Evolutionary conservation across 2,113 vertebrate genomes (phyloP), one percentile per base, ranked within the genome.

Genomic region (Chaetorhynchus papuensis): DNA sequence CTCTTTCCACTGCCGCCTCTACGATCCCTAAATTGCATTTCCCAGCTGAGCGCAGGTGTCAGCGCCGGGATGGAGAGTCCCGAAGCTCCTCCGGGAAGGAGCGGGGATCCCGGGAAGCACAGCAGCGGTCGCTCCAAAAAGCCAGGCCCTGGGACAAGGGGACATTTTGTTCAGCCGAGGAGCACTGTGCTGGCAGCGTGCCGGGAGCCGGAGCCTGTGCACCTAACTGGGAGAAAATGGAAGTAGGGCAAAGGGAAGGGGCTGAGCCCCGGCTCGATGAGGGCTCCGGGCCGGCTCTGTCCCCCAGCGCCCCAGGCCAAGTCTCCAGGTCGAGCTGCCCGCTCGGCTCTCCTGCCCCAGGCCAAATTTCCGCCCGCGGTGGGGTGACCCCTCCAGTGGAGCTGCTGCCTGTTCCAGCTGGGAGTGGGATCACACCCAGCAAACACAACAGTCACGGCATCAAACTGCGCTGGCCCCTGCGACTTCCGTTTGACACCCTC

Each of bases 151-250:
- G 8, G 42, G 88, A 27, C 64, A 27, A 37, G 86, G 76, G 90
- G 90, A 94, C 86, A 75, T 90, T 91, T 94, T 95, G 88, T 95
- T 86, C n/a, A 24, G 63, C 71, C 8, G 54, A 88, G 83, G 80
- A 94, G 81, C 84, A 31, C 28, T 31, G 77, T 1, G 5, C 26
- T 93, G 94, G 92, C 95, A 77, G 22, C 0, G 10, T 18, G 87
- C 91, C 95, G 31, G 1, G 64, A 84, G 77, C 74, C 61, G 5
- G 60, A 87, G 90, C 53, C 77, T 79, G 47, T 87, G 90, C 82
- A 93, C 92, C 82, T 79, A 68, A 76, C 82, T 15, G 21, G 11
- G 61, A 93, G 84, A 87, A 97, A 91, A 91, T 91, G 94, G 95
- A 95, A 80, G 78, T 49, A 89, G 66, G 54, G 49, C 78, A 78